Base-by-base conservation (phyloP, 2,888 invertebrate species). In the Argyra leucocephala region DNA sequence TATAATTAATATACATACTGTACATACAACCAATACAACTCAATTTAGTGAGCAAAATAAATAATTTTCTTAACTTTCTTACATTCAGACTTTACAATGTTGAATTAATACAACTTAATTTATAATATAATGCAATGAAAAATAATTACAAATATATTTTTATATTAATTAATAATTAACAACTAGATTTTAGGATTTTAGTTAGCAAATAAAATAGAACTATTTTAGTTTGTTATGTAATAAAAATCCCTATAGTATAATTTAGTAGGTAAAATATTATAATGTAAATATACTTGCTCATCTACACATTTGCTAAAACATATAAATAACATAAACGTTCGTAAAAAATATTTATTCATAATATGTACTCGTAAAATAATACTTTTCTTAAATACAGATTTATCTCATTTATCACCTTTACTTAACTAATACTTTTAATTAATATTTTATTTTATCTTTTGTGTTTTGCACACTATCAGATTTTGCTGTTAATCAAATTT, bases 151-250 rank as follows among this genome's bases (percentile, higher is more conserved):
- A 64, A 64, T 63, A 66, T 67, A 65, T 18, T 67, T 63, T 64
- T 63, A 64, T 65, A 66, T 67, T 67, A 69, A 69, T 69, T 69
- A 69, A 61, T 67, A 62, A 65, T 69, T 69, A 69, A 61, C 69
- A 62, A 65, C 66, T 65, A 64, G 66, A 65, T 61, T 62, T 65
- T 36, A 67, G 64, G 66, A 65, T 61, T 62, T 65, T 36, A 67
- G 65, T 69, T 69, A 69, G 64, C 69, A 67, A 67, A 67, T 66
- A 62, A 67, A 61, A 62, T 65, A 66, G 67, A 69, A 69, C 61
- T 65, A 66, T 65, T 48, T 62, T 15, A 62, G 37, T 62, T 67
- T 63, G 64, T 66, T 66, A 63, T 66, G 62, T 66, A 66, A 64
- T 60, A n/a, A n/a, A n/a, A n/a, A n/a, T n/a, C n/a, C n/a, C n/a